A percentile compares a stretch with the other conserved stretches of the same genome.
Evolutionary conservation across 1,140 invertebrate species (phyloP).

Genomic region (Camponotus pennsylvanicus): DNA sequence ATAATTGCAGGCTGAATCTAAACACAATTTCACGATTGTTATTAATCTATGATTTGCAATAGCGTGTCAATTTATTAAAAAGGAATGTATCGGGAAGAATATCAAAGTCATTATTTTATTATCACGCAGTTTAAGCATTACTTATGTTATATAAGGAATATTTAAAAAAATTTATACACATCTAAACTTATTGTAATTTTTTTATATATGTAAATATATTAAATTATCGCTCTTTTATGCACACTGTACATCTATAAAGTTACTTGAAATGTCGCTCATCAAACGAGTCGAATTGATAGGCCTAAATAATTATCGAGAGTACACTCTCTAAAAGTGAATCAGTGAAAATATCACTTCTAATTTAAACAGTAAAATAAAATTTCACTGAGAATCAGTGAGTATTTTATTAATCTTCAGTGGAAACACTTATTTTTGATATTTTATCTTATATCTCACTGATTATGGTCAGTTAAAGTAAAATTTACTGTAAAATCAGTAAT

Average conservation of each 20-base stretch:
- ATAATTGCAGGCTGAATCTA: not conserved
- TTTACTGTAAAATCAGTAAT: too few relatives aligned
- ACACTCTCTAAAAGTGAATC: not conserved
- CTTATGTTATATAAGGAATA: not conserved
- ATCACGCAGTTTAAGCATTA: constrained; percentile 20
- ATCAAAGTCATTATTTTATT: not conserved
- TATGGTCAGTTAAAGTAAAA: too few relatives aligned
- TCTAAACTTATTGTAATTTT: not conserved
- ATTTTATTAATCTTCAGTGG: too few relatives aligned
- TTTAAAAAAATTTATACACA: not conserved
- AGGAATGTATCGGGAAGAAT: not conserved
- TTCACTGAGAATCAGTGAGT: too few relatives aligned
- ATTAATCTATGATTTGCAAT: not conserved
- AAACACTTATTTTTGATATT: too few relatives aligned
- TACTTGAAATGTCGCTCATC: constrained; percentile 1
- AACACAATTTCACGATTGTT: not conserved
- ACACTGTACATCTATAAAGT: constrained; percentile 12
- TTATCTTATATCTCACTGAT: too few relatives aligned
- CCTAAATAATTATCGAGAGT: not conserved
- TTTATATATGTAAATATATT: not conserved
- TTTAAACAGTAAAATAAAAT: too few relatives aligned
- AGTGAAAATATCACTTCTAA: too few relatives aligned
- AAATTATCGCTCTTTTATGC: constrained; percentile 6
- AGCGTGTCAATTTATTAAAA: constrained; percentile 15
- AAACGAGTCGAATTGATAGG: constrained; percentile 2